Conservation (phyloP, 2,797 vertebrate genomes). For the Schizothorax lantsangensis region DNA sequence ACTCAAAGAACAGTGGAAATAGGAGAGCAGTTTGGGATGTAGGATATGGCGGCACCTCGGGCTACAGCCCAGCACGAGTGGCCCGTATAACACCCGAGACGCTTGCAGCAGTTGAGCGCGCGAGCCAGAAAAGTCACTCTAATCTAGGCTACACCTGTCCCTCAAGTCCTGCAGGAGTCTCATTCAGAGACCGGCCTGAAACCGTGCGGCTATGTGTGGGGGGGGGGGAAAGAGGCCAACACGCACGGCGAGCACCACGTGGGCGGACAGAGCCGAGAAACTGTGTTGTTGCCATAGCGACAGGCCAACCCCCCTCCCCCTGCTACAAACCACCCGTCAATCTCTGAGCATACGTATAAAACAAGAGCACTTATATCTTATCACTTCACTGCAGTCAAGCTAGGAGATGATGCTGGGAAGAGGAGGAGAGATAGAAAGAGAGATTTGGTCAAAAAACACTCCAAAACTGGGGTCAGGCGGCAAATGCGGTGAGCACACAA, state of each 20-base stretch:
- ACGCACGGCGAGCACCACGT: constrained; percentile 38
- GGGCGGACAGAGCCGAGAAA: constrained; percentile 55
- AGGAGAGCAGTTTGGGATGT: constrained; percentile 44
- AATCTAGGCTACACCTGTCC: constrained; percentile 58
- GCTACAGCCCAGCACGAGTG: constrained; percentile 53
- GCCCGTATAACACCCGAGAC: constrained; percentile 47
- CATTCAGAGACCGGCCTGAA: constrained; percentile 36
- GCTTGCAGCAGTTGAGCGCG: constrained; percentile 5
- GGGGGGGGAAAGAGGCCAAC: constrained; percentile 34
- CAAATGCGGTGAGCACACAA: neutral
- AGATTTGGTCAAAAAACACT: neutral
- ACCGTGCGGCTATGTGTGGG: neutral
- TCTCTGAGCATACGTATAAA: constrained; percentile 31
- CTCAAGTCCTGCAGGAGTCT: constrained; percentile 55
- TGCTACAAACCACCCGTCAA: neutral
- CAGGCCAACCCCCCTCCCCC: constrained; percentile 42
- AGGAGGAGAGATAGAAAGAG: constrained; percentile 3
- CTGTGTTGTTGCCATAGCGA: constrained; percentile 57
- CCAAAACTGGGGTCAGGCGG: neutral
- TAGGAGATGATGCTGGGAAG: constrained; percentile 7
- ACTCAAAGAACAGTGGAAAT: constrained; percentile 35
- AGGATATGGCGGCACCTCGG: constrained; percentile 52
- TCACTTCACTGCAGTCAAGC: constrained; percentile 16
- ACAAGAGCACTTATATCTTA: constrained; percentile 38
- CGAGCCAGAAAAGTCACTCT: constrained; percentile 52